Conservation (phyloP, 2,797 vertebrate species). For the Sebastes glaucus region DNA sequence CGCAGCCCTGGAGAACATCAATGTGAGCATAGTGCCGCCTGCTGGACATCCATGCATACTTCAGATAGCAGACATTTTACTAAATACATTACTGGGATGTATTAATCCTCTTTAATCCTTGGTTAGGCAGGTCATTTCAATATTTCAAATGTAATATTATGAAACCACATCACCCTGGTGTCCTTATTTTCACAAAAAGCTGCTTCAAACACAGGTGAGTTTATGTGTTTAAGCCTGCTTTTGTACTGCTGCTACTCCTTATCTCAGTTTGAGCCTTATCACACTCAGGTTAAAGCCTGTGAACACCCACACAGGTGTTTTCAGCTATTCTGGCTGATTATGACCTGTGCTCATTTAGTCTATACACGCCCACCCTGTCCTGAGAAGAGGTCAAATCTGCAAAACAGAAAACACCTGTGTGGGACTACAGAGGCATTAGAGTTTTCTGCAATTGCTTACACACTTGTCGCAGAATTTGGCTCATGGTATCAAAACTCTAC, state of each 20-base stretch:
- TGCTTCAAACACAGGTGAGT: background rate
- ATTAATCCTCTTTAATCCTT: background rate
- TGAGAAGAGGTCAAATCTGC: too few relatives aligned
- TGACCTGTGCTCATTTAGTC: too few relatives aligned
- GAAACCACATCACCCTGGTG: background rate
- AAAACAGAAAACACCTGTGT: too few relatives aligned
- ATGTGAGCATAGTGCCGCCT: conserved; percentile 77
- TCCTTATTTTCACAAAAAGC: background rate
- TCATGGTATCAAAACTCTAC: too few relatives aligned
- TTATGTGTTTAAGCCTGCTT: background rate
- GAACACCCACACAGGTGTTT: too few relatives aligned
- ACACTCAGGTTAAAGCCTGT: background rate
- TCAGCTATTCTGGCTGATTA: too few relatives aligned
- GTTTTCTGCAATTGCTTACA: too few relatives aligned
- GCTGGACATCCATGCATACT: conserved; percentile 36
- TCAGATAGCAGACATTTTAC: background rate
- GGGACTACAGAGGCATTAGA: background rate
- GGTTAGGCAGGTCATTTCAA: background rate
- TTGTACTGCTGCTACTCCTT: background rate
- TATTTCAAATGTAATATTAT: background rate
- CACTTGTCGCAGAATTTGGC: too few relatives aligned
- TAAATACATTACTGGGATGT: background rate
- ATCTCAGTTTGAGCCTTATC: background rate
- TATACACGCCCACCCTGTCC: accelerated
- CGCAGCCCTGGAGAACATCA: conserved; percentile 78